Percentiles rank a stretch among this genome's conserved stretches.
phyloP scores from a whole-genome alignment of 2,797 vertebrate species.

The Sebastes baramenuke region DNA sequence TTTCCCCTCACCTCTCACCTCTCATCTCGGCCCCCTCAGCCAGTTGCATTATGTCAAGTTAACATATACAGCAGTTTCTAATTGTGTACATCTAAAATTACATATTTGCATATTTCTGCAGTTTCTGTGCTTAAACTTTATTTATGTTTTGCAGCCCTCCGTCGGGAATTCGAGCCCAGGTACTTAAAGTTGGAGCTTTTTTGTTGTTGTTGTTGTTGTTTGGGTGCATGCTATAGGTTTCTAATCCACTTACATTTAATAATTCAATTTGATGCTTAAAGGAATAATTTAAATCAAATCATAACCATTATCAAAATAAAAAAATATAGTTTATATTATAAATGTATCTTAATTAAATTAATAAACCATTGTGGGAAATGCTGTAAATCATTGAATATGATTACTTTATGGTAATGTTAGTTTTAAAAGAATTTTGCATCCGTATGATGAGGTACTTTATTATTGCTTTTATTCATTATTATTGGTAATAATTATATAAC shows the following conservation, averaged over 20 bases:
- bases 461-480: neutral
- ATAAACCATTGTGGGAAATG: neutral
- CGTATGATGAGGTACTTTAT: neutral
- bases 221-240: neutral
- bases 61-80: neutral
- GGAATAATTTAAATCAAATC: accelerated
- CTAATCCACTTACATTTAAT: neutral
- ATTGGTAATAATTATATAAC: too few species aligned
- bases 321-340: too few species aligned
- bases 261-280: neutral
- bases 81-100: neutral
- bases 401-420: neutral
- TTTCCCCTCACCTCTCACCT: slow-evolving; percentile 14
- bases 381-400: neutral
- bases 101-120: neutral
- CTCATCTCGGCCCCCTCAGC: neutral
- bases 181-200: slow-evolving; percentile 62
- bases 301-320: too few species aligned
- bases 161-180: slow-evolving; percentile 98
- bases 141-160: slow-evolving; percentile 87
- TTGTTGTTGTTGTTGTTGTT: neutral
- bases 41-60: neutral
- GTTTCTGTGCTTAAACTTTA: neutral
- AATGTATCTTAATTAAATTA: too few species aligned
- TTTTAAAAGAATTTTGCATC: neutral